These are phyloP conservation scores for Tachyglossus aculeatus DNA, from an alignment of 2,797 vertebrate species.

Conservation along the genomic window DNA sequence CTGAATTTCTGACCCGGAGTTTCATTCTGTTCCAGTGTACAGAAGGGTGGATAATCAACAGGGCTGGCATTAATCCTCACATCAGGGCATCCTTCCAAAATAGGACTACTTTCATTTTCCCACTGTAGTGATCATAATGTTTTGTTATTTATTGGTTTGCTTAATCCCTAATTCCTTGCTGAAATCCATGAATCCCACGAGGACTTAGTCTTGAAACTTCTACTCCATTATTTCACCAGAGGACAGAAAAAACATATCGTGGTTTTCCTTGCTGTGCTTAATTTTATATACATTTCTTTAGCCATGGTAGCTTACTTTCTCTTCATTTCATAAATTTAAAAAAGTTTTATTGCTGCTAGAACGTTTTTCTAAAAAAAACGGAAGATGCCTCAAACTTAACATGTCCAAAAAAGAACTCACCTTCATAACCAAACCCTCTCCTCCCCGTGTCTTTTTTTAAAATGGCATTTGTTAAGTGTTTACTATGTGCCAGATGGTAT, in stretches of 20 bases:
- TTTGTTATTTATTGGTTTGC: neutral
- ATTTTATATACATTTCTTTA: neutral
- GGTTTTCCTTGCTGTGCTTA: neutral
- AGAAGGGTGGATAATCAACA: neutral
- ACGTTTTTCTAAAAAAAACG: neutral
- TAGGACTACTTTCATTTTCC: neutral
- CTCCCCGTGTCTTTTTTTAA: too few species aligned
- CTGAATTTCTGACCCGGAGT: neutral
- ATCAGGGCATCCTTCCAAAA: neutral
- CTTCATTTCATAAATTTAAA: neutral
- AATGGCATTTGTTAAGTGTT: too few species aligned
- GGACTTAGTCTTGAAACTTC: neutral
- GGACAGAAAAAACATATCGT: neutral
- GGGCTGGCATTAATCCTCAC: neutral
- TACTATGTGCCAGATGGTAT: too few species aligned
- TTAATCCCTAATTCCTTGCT: neutral
- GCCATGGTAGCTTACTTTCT: neutral
- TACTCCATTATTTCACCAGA: neutral
- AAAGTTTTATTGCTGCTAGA: neutral
- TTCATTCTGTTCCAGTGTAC: neutral
- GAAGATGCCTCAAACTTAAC: too few species aligned
- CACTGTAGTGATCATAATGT: neutral
- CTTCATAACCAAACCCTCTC: neutral
- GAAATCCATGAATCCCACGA: neutral
- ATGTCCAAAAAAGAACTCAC: too few species aligned